phyloP scores from a whole-genome alignment of 2,888 invertebrate genomes.

The Caradrina clavipalpis region DNA sequence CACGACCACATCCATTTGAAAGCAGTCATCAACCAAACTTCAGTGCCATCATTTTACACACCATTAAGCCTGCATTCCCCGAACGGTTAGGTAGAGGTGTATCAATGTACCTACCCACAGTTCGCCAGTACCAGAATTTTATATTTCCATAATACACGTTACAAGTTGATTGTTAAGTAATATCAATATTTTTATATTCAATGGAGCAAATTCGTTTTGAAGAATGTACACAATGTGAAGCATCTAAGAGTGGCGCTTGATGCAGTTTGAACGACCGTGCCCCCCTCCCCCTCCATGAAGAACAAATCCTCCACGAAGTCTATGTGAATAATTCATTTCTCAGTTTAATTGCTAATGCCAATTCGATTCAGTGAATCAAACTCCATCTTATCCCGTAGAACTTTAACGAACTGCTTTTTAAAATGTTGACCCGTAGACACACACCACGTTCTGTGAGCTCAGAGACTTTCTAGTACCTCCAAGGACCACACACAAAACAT shows the following conservation, averaged over 20 bases:
- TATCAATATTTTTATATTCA: constrained; percentile 11
- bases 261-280: constrained; percentile 22
- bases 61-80: too few species aligned
- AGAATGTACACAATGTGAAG: constrained; percentile 21
- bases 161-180: not conserved
- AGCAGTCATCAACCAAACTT: too few species aligned
- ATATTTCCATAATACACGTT: not conserved
- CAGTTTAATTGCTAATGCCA: not conserved
- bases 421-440: not conserved
- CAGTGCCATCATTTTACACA: too few species aligned
- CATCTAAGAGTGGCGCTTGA: constrained; percentile 4
- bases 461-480: too few species aligned
- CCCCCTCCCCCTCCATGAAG: not conserved
- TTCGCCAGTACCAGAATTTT: not conserved
- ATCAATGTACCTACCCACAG: too few species aligned
- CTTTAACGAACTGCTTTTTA: not conserved
- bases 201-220: constrained; percentile 26
- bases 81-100: too few species aligned
- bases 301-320: not conserved
- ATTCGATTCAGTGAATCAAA: not conserved
- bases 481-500: not conserved
- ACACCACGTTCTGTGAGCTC: not conserved
- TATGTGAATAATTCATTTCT: constrained; percentile 21
- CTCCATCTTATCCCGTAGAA: not conserved
- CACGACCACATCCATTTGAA: not conserved